phyloP scores from a whole-genome alignment of 2,113 vertebrate genomes.

The Paramormyrops kingsleyae region DNA sequence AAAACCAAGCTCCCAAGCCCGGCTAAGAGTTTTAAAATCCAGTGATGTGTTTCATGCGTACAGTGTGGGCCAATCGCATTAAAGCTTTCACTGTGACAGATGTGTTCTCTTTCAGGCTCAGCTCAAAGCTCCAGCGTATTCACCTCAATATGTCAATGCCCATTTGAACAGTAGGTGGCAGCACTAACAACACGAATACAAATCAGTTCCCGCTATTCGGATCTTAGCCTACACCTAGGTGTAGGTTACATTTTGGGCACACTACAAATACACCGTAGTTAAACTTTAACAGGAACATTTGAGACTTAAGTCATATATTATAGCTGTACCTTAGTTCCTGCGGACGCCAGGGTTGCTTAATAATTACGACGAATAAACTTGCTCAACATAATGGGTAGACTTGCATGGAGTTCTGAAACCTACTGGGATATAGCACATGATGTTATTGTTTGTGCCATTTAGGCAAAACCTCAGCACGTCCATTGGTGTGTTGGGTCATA shows the following conservation, averaged over 20 bases:
- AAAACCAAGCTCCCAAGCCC: background rate
- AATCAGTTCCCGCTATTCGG: background rate
- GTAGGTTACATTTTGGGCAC: background rate
- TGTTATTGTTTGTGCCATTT: background rate
- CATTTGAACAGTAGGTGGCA: background rate
- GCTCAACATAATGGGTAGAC: background rate
- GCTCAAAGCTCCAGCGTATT: background rate
- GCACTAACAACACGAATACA: background rate
- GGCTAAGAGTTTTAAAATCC: background rate
- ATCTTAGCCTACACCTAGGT: background rate
- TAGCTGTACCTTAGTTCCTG: background rate
- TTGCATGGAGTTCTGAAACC: background rate
- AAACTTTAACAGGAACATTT: background rate
- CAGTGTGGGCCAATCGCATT: background rate
- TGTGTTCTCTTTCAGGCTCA: background rate
- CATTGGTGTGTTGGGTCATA: background rate
- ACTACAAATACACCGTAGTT: background rate
- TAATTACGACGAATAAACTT: background rate
- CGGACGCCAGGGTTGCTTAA: background rate
- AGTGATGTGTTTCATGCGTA: background rate
- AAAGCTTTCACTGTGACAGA: background rate
- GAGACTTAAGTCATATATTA: background rate
- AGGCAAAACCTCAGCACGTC: background rate
- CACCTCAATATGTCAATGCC: background rate
- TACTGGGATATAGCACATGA: background rate